Base-by-base conservation (phyloP, 2,113 vertebrate species). In the Tupaia chinensis region DNA sequence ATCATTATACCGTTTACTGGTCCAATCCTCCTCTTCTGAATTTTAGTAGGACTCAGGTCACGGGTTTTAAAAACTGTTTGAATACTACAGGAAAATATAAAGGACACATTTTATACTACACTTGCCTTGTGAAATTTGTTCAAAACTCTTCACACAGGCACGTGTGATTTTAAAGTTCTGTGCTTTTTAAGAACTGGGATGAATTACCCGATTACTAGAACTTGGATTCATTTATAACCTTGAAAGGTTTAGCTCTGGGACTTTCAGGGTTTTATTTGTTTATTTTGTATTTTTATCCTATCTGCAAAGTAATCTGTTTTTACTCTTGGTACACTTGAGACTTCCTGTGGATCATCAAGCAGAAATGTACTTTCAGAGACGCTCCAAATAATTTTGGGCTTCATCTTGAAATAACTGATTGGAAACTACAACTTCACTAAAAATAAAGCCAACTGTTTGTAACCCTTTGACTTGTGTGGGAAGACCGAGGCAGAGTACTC, bases 251-350 rank as follows among this genome's bases (percentile, higher is more conserved):
- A 88, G 44, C 7, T 90, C 69, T 95, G 74, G 69, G 11, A 91
- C 5, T 82, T 54, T 81, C n/a, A 23, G 8, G 61, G 60, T 81
- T 95, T 80, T 80, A 14, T 44, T 91, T 79, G 23, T 92, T 86
- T 63, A 53, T 61, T 94, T 95, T 90, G 1, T 89, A 82, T 92
- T 95, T 96, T 56, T 22, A 23, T 74, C 23, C 69, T 58, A 94
- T n/a, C 14, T 54, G 89, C 61, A 66, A 89, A 68, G 9, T 4
- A 27, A 72, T 87, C 44, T 0, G 23, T 78, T 89, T 74, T 84
- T 56, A 72, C 9, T 69, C 65, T 89, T 22, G 7, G 17, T 83
- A 56, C 53, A 87, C 10, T 27, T 74, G 93, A 95, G 72, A 65
- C 9, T 72, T 65, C 17, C 29, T 4, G 56, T 58, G 68, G 29